Evolutionary conservation across 2,113 vertebrate species (phyloP).

Genomic region (Microcebus ravelobensis): DNA sequence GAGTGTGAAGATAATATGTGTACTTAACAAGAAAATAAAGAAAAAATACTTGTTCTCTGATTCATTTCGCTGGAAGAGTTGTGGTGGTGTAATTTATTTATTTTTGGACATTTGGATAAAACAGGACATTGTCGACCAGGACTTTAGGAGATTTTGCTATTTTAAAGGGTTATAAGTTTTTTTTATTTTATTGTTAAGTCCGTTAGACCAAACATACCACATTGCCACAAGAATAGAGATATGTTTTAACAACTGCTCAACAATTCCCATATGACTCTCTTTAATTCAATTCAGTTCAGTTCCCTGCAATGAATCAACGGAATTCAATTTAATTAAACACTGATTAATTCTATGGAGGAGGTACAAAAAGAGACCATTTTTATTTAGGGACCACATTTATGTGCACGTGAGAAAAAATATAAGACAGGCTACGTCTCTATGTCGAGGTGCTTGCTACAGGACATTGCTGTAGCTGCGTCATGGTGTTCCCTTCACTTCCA

Average conservation of each 20-base stretch:
- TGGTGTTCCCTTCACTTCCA: background rate
- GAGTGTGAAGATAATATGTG: background rate
- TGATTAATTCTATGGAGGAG: conserved; percentile 31
- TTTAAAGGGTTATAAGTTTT: background rate
- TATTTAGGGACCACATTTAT: background rate
- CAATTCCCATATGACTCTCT: conserved; percentile 28
- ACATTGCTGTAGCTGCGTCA: background rate
- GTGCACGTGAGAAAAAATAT: background rate
- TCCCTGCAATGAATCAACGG: conserved; percentile 60
- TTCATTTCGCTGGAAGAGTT: background rate
- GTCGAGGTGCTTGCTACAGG: background rate
- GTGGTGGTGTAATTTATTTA: background rate
- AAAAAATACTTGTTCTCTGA: background rate
- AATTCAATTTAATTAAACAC: conserved; percentile 59
- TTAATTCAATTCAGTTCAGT: conserved; percentile 56
- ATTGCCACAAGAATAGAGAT: conserved; percentile 13
- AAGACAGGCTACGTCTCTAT: background rate
- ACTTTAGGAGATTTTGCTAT: background rate
- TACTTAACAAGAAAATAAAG: background rate
- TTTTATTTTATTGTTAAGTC: background rate
- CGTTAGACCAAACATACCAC: background rate
- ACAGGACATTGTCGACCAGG: background rate
- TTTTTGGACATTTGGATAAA: background rate
- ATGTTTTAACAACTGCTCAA: conserved; percentile 50
- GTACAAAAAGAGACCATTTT: conserved; percentile 3